Percentiles rank a stretch among this genome's conserved stretches.
Conservation (phyloP, 2,888 invertebrate species). For the Amphipyra tragopoginis region DNA sequence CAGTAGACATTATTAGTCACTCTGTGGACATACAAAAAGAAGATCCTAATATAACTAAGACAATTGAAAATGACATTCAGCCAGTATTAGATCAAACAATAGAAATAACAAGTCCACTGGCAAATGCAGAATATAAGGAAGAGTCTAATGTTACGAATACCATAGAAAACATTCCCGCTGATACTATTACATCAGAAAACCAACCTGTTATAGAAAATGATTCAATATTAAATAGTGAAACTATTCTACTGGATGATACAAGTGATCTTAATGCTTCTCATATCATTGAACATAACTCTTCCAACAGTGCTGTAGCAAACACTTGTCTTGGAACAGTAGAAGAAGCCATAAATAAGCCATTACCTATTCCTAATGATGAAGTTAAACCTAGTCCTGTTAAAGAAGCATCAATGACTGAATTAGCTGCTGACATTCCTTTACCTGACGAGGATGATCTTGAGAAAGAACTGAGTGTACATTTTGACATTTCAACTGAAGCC, state of each 20-base stretch:
- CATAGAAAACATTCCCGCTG: slow-evolving; percentile 6
- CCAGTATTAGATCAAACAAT: slow-evolving; percentile 25
- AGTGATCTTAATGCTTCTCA: slow-evolving; percentile 3
- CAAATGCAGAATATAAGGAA: slow-evolving; percentile 6
- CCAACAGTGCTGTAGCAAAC: slow-evolving; percentile 1
- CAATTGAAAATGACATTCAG: slow-evolving; percentile 10
- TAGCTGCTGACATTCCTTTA: slow-evolving; percentile 68
- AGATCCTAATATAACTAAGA: slow-evolving; percentile 10
- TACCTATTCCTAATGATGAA: slow-evolving; percentile 16
- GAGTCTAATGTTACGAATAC: slow-evolving; percentile 13
- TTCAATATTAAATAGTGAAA: slow-evolving; percentile 12
- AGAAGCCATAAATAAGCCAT: slow-evolving; percentile 22
- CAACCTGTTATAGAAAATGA: slow-evolving; percentile 1
- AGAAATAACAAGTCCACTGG: slow-evolving; percentile 11
- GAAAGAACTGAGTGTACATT: slow-evolving; percentile 42
- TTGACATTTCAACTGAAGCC: slow-evolving; percentile 8
- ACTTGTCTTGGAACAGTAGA: slow-evolving; percentile 10
- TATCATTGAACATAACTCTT: background rate
- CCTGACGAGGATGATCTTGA: slow-evolving; percentile 75
- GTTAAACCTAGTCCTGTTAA: slow-evolving; percentile 10
- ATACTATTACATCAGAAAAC: slow-evolving; percentile 4
- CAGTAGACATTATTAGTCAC: background rate
- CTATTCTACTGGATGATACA: slow-evolving; percentile 6
- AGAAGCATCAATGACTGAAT: slow-evolving; percentile 40
- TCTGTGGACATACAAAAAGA: background rate